phyloP scores from a whole-genome alignment of 2,888 invertebrate genomes.

The Tetragonula carbonaria region DNA sequence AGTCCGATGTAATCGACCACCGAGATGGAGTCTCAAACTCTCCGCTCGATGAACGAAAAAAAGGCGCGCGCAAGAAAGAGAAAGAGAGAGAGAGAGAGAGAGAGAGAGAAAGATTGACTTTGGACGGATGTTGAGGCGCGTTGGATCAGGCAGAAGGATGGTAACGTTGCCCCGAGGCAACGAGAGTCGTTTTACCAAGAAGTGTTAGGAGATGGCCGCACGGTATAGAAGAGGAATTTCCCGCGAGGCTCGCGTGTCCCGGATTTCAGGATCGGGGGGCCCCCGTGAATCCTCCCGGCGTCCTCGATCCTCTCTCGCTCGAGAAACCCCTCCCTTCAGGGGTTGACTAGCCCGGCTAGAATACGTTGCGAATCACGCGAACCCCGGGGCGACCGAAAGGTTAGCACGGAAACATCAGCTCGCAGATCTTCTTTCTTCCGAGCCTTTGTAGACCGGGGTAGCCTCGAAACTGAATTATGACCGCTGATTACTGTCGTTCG shows the following conservation, averaged over 20 bases:
- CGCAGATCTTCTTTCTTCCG: conserved; percentile 53
- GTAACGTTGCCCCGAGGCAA: conserved; percentile 57
- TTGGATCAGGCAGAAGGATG: conserved; percentile 47
- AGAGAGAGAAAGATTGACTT: neutral
- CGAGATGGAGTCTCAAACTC: neutral
- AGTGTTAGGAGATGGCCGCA: conserved; percentile 65
- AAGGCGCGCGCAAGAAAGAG: conserved; percentile 22
- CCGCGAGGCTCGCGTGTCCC: conserved; percentile 83
- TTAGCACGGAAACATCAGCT: conserved; percentile 71
- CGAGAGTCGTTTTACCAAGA: conserved; percentile 72
- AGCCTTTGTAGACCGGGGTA: conserved; percentile 27
- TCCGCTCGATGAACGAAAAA: conserved; percentile 55
- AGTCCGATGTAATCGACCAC: no score
- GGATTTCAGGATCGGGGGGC: conserved; percentile 77
- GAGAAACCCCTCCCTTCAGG: conserved; percentile 72
- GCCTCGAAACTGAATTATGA: conserved; percentile 56
- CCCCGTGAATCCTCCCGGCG: conserved; percentile 71
- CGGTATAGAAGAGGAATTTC: conserved; percentile 79
- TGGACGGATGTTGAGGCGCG: conserved; percentile 23
- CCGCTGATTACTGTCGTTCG: conserved; percentile 53
- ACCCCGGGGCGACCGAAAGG: conserved; percentile 66
- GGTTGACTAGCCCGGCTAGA: conserved; percentile 76
- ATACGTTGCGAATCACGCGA: conserved; percentile 79
- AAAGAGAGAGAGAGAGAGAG: no score
- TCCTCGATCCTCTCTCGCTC: conserved; percentile 70